Percentiles rank a stretch among this genome's conserved stretches.
Conservation (phyloP, 2,113 vertebrate genomes). For the Gymnarchus niloticus region DNA sequence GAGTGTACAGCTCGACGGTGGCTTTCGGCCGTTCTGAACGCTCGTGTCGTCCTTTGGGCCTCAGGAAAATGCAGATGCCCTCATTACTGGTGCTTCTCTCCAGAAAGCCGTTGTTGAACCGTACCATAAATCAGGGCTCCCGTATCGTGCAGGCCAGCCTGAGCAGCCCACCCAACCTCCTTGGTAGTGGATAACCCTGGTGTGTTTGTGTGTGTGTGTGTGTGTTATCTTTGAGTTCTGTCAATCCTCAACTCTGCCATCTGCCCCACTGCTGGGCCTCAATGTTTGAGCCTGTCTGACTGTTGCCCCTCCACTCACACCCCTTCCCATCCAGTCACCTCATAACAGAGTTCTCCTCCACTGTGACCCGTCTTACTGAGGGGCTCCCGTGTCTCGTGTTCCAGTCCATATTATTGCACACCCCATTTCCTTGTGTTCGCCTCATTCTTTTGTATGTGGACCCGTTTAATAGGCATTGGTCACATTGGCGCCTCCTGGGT, state of each 20-base stretch:
- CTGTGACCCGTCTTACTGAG: not conserved
- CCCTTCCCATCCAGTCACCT: too few relatives aligned
- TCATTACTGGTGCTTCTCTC: not conserved
- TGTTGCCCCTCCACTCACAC: not conserved
- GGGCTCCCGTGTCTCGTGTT: not conserved
- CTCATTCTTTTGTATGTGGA: not conserved
- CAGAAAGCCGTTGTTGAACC: not conserved
- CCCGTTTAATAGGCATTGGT: not conserved
- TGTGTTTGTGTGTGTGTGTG: not conserved
- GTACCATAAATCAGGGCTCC: not conserved
- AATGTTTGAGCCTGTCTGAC: not conserved
- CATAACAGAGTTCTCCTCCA: not conserved
- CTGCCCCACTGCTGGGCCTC: not conserved
- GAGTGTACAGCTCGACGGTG: too few relatives aligned
- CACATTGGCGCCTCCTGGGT: not conserved
- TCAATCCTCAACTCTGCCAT: slow-evolving; percentile 16
- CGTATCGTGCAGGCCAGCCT: not conserved
- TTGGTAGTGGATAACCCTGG: slow-evolving; percentile 21
- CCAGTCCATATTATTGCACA: not conserved
- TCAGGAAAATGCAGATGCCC: not conserved
- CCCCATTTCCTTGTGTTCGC: not conserved
- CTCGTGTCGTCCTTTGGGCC: not conserved
- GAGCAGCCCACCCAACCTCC: not conserved
- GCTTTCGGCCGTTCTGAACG: not conserved
- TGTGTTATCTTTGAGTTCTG: not conserved